Percentiles rank a stretch among this genome's conserved stretches.
phyloP scores from a whole-genome alignment of 2,888 invertebrate genomes.

The Frankliniella fusca region DNA sequence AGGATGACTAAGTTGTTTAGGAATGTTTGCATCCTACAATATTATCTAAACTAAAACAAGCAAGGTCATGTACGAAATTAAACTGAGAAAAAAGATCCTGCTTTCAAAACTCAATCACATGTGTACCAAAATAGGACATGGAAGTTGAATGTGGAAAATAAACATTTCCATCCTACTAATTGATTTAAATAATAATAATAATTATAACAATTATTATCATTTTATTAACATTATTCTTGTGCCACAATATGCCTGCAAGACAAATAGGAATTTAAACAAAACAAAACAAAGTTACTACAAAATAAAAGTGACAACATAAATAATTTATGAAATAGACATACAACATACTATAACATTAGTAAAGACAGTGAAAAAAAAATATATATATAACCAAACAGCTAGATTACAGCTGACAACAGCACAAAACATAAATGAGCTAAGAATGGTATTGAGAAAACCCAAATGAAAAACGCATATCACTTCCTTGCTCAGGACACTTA shows the following conservation, averaged over 20 bases:
- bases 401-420: not conserved
- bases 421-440: not conserved
- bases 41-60: not conserved
- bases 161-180: not conserved
- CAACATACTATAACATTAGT: conserved; percentile 25
- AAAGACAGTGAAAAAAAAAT: conserved; percentile 1
- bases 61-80: conserved; percentile 6
- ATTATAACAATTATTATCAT: conserved; percentile 1
- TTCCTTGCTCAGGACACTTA: not conserved
- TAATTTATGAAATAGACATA: conserved; percentile 21
- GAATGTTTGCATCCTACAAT: conserved; percentile 8
- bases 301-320: conserved; percentile 16
- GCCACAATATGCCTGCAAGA: not conserved
- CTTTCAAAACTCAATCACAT: conserved; percentile 14
- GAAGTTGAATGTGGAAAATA: conserved; percentile 13
- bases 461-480: not conserved
- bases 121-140: not conserved
- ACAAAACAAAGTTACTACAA: not conserved
- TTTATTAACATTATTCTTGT: conserved; percentile 12
- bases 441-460: not conserved
- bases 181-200: conserved; percentile 10
- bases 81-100: not conserved
- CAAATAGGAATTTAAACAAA: conserved; percentile 13
- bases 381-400: not conserved
- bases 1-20: conserved; percentile 21